Evolutionary conservation across 2,888 invertebrate species (phyloP), one percentile per base, ranked within the genome.

Genomic region (Caradrina kadenii): DNA sequence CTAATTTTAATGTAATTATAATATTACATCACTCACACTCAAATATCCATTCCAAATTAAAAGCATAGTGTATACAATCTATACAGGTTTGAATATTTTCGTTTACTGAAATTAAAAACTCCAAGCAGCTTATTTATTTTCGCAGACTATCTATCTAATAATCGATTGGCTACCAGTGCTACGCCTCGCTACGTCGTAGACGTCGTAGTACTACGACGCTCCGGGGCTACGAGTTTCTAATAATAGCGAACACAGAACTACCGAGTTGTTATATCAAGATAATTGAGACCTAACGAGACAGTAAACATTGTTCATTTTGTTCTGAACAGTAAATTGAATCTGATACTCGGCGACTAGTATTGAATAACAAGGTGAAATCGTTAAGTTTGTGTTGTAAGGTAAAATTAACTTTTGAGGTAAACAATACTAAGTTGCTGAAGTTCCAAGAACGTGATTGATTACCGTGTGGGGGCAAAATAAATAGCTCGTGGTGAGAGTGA

Each of bases 131-230:
- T 21, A 49, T 58, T 73, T 49, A 22, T 53, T 60, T 62, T 15
- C 22, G 42, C 56, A 42, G 42, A 73, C 31, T 59, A 52, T 63
- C 73, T 67, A 35, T 35, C 8, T 35, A 35, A 35, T 35, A 58
- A 75, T 69, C 69, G 59, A 74, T 65, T 66, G 19, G 26, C 60
- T 54, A 49, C 76, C 63, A 63, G 50, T 17, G 54, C 65, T 69
- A 69, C 69, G 59, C 19, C 45, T 52, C 52, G 62, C 69, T 73
- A 73, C 54, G 73, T 0, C 53, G 63, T 61, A 60, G 63, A 59
- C 49, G 13, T 22, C 45, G 52, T 49, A 67, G 58, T 58, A 52
- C 55, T 65, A 63, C 52, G 45, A 26, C 50, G 21, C 59, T 65
- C 21, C 50, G 21, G 48, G 39, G 63, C 58, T 49, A 74, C 49